Evolutionary conservation across 2,113 vertebrate genomes (phyloP).

Genomic region (Pelusios castaneus): DNA sequence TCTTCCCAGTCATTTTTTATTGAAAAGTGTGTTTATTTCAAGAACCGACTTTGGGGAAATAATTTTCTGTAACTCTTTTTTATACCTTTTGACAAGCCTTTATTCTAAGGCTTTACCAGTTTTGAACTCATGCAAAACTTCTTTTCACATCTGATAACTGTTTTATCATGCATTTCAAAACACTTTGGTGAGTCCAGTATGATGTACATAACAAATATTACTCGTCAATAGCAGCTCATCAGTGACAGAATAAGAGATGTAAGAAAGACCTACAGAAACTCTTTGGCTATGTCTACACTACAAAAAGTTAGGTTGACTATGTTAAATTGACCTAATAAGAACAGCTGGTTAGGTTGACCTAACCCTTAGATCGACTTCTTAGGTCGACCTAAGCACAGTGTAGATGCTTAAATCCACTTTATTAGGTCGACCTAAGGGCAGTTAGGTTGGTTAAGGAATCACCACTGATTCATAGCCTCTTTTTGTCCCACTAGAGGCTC

Average conservation of each 20-base stretch:
- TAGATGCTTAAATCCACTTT: no score
- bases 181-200: conserved; percentile 13
- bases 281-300: background rate
- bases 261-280: conserved; percentile 18
- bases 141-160: background rate
- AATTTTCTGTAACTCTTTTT: background rate
- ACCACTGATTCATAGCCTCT: conserved; percentile 22
- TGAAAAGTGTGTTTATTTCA: background rate
- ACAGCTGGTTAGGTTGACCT: no score
- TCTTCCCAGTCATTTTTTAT: background rate
- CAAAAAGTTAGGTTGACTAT: no score
- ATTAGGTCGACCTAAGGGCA: no score
- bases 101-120: background rate
- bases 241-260: conserved; percentile 21
- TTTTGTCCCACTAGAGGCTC: background rate
- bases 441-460: no score
- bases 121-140: background rate
- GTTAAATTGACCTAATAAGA: no score
- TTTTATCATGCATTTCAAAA: background rate
- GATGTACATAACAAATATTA: background rate
- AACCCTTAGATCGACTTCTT: no score
- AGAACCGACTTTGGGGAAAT: background rate
- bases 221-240: background rate
- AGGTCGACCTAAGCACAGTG: no score
- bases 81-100: background rate